Conservation (phyloP, 2,113 vertebrate species). For the Grantiella picta region DNA sequence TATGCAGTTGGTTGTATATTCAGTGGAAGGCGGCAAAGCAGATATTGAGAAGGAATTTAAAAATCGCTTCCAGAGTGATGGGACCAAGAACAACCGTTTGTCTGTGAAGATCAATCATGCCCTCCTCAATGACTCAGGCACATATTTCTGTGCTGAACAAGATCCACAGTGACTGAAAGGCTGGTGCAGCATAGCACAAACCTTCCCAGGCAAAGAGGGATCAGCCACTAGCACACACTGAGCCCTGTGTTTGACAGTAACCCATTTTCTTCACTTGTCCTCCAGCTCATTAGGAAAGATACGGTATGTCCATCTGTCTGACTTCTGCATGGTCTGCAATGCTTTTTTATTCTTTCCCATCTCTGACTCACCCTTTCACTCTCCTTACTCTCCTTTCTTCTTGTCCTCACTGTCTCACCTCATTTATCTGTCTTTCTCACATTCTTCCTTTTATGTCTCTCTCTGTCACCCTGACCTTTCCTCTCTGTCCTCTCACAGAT, state of each 20-base stretch:
- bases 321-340: neutral
- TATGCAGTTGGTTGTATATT: neutral
- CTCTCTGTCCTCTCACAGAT: neutral
- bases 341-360: neutral
- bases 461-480: accelerated
- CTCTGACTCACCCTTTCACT: no score
- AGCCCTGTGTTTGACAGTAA: no score
- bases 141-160: neutral
- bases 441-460: neutral
- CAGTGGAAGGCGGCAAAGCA: accelerated
- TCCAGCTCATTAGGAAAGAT: accelerated
- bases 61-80: neutral
- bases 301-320: accelerated
- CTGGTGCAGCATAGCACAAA: neutral
- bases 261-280: accelerated
- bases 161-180: neutral
- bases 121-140: slow-evolving; percentile 1
- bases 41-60: neutral
- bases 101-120: neutral
- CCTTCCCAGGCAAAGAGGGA: neutral
- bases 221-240: no score
- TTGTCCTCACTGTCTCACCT: no score
- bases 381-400: accelerated
- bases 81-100: neutral
- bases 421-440: neutral